Conservation (phyloP, 1,140 invertebrate species). For the Euura lappo region DNA sequence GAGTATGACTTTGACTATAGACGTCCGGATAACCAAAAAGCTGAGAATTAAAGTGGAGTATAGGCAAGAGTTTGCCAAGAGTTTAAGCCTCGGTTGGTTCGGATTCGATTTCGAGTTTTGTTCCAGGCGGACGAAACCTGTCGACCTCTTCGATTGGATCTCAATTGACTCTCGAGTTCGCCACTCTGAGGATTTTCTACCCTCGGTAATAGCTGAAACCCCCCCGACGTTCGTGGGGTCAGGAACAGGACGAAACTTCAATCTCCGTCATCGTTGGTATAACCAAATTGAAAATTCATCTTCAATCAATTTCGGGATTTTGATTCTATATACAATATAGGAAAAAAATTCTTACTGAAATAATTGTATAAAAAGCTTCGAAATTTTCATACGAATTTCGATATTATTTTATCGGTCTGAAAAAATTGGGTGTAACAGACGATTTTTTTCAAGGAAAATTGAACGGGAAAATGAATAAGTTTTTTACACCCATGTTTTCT, state of each 20-base stretch:
- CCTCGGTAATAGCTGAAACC: too few relatives aligned
- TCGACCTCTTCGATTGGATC: conserved; percentile 3
- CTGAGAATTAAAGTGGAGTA: not conserved
- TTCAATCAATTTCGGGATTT: too few relatives aligned
- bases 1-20: too few relatives aligned
- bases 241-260: too few relatives aligned
- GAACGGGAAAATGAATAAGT: not conserved
- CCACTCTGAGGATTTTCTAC: not conserved
- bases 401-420: not conserved
- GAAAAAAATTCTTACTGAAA: too few relatives aligned
- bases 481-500: not conserved
- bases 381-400: too few relatives aligned
- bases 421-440: not conserved
- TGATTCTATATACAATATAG: too few relatives aligned
- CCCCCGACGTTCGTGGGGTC: too few relatives aligned
- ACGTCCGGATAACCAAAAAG: too few relatives aligned
- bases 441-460: not conserved
- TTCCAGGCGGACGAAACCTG: conserved; percentile 3
- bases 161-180: not conserved
- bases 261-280: too few relatives aligned
- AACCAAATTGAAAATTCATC: too few relatives aligned
- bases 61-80: not conserved
- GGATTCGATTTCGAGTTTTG: conserved; percentile 4
- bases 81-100: not conserved
- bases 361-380: too few relatives aligned